Percentiles rank a stretch among this genome's conserved stretches.
Conservation (phyloP, 2,113 vertebrate species). For the Sorex fumeus region DNA sequence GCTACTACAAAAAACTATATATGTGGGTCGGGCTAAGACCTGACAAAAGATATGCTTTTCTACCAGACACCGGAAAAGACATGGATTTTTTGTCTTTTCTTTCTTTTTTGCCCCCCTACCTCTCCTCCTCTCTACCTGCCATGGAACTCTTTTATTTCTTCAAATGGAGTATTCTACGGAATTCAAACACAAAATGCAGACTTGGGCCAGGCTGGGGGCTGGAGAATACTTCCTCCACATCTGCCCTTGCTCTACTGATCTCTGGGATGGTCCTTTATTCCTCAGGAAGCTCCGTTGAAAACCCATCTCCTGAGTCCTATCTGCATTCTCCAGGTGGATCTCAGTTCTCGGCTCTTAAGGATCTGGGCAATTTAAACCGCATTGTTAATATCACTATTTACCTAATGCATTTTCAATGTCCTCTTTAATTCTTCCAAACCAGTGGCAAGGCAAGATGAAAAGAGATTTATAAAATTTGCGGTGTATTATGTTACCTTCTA, state of each 20-base stretch:
- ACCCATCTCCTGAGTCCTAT: neutral
- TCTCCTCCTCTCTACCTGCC: neutral
- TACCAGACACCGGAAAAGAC: neutral
- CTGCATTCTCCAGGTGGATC: neutral
- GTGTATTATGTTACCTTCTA: slow-evolving; percentile 56
- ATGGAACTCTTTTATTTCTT: neutral
- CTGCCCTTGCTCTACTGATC: neutral
- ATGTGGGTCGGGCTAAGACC: neutral
- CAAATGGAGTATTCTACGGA: neutral
- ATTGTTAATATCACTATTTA: slow-evolving; percentile 74
- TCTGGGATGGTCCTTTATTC: neutral
- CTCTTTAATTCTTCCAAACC: slow-evolving; percentile 74
- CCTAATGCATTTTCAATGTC: slow-evolving; percentile 75
- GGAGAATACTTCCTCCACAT: accelerated
- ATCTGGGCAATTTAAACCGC: slow-evolving; percentile 53
- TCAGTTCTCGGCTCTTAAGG: slow-evolving; percentile 60
- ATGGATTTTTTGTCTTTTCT: neutral
- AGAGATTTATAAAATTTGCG: slow-evolving; percentile 75
- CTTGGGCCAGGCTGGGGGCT: neutral
- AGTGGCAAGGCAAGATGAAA: slow-evolving; percentile 62
- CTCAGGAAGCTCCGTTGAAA: neutral
- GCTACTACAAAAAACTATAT: neutral
- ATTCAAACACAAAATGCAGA: neutral
- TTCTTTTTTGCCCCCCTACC: neutral
- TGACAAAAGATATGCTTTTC: neutral